These are phyloP conservation scores for Neosilurus mollespiculum DNA, from an alignment of 2,797 vertebrate species.

Conservation along the genomic window DNA sequence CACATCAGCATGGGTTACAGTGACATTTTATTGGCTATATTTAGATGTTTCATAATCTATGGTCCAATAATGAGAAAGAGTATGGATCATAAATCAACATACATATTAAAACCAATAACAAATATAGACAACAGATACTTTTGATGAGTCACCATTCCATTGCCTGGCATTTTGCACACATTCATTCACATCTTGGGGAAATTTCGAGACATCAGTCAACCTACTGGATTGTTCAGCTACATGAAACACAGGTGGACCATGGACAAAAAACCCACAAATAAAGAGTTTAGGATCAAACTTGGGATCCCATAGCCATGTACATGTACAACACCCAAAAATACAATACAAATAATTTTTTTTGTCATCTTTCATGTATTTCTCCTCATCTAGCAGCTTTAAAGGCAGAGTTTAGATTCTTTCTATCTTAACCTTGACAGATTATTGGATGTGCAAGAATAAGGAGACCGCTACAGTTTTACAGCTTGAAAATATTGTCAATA, in stretches of 20 bases:
- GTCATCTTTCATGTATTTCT: constrained; percentile 11
- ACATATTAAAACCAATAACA: neutral
- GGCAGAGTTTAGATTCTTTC: constrained; percentile 65
- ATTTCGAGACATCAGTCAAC: neutral
- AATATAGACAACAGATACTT: neutral
- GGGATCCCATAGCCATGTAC: neutral
- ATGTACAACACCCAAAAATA: neutral
- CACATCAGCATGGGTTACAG: neutral
- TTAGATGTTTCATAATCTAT: neutral
- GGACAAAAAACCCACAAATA: neutral
- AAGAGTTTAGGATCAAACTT: neutral
- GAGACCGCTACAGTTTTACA: constrained; percentile 68
- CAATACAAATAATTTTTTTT: neutral
- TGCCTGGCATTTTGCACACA: neutral
- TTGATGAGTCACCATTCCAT: neutral
- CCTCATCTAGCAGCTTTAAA: constrained; percentile 51
- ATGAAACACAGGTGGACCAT: neutral
- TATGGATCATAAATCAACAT: neutral
- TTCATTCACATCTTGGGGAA: neutral
- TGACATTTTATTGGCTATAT: neutral
- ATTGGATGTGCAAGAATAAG: constrained; percentile 65
- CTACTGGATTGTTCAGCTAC: neutral
- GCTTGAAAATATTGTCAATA: constrained; percentile 79
- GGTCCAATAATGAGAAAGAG: too few relatives aligned
- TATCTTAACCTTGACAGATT: constrained; percentile 74